Conservation (phyloP, 2,113 vertebrate species). For the Nycticryphes semicollaris region DNA sequence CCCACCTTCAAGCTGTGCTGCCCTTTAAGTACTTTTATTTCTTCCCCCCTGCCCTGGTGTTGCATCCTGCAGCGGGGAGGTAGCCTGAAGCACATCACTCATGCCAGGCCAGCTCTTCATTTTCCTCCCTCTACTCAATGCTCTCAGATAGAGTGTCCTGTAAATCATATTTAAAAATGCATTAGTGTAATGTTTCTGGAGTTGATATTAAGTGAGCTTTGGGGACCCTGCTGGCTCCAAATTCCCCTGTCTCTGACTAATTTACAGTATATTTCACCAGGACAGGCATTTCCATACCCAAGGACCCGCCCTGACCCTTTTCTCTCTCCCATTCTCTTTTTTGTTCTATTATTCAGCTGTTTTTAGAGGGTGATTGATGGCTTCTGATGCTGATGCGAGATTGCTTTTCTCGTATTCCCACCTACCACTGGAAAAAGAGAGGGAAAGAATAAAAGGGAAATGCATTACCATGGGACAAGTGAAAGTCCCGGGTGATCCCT, state of each 20-base stretch:
- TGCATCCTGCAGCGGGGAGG: background rate
- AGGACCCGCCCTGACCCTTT: background rate
- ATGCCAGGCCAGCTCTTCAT: background rate
- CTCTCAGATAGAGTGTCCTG: background rate
- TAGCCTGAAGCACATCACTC: background rate
- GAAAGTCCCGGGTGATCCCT: background rate
- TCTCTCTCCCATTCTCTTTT: background rate
- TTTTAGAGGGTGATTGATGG: constrained; percentile 36
- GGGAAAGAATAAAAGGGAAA: background rate
- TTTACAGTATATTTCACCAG: constrained; percentile 50
- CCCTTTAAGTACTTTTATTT: background rate
- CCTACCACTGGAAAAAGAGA: background rate
- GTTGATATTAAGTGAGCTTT: constrained; percentile 53
- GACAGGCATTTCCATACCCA: constrained; percentile 28
- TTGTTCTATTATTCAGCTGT: constrained; percentile 33
- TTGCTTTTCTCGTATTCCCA: background rate
- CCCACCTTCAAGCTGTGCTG: background rate
- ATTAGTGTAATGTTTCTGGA: constrained; percentile 58
- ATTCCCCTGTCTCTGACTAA: constrained; percentile 34
- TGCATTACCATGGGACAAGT: background rate
- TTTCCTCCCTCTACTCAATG: background rate
- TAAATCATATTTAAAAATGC: constrained; percentile 69
- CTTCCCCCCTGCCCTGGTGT: background rate
- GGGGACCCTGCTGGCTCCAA: constrained; percentile 22
- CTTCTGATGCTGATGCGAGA: background rate